Evolutionary conservation across 2,888 invertebrate genomes (phyloP).

Genomic region (Troglohyphantes excavatus): DNA sequence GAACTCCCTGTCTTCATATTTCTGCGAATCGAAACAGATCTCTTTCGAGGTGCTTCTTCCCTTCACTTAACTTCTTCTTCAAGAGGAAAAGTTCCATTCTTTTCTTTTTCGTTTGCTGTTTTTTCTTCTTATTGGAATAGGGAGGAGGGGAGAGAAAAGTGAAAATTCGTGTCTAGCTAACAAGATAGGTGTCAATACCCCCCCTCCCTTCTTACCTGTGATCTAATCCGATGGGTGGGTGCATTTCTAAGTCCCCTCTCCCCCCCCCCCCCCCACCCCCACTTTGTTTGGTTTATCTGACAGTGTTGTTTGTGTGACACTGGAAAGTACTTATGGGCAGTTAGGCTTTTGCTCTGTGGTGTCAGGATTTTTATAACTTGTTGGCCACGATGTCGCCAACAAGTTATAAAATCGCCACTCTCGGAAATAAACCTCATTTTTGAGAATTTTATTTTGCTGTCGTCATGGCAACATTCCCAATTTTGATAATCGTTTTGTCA

Average conservation of each 20-base stretch:
- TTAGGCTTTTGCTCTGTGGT: background rate
- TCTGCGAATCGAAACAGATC: background rate
- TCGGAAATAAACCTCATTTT: too few relatives aligned
- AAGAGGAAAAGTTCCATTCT: background rate
- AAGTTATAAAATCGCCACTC: too few relatives aligned
- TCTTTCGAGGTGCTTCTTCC: background rate
- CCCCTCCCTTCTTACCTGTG: background rate
- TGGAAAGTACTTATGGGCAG: constrained; percentile 25
- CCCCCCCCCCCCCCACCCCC: background rate
- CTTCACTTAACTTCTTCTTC: background rate
- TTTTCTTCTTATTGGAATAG: background rate
- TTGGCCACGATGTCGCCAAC: background rate
- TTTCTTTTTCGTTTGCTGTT: background rate
- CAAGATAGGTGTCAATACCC: constrained; percentile 69
- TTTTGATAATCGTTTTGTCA: too few relatives aligned
- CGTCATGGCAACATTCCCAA: too few relatives aligned
- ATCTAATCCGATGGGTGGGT: background rate
- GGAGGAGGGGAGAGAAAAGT: constrained; percentile 29
- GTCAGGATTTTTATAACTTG: background rate
- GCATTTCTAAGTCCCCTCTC: constrained; percentile 12
- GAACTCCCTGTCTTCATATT: constrained; percentile 30
- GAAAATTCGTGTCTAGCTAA: constrained; percentile 71
- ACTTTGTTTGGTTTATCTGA: background rate
- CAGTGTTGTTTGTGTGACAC: constrained; percentile 6
- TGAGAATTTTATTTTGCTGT: too few relatives aligned